These are phyloP conservation scores for Camponotus vicinus DNA, from an alignment of 1,140 invertebrate genomes.

Conservation along the genomic window DNA sequence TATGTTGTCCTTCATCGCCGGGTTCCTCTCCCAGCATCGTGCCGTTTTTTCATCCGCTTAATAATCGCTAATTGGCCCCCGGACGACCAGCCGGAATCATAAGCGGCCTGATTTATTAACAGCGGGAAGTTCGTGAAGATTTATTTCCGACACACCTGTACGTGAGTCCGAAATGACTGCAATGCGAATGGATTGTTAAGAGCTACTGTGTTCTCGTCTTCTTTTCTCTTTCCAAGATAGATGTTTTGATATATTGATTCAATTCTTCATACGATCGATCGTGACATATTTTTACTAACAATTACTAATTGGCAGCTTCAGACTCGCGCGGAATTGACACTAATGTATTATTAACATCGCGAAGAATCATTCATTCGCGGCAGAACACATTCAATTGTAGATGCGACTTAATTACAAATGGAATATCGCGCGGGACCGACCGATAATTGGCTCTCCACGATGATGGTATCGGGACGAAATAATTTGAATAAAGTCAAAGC, in stretches of 20 bases:
- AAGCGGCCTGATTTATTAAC: constrained; percentile 16
- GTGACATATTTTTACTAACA: constrained; percentile 39
- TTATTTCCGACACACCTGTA: background rate
- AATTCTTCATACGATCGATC: background rate
- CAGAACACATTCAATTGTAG: constrained; percentile 61
- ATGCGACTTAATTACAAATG: constrained; percentile 61
- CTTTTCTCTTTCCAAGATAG: background rate
- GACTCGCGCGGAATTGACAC: background rate
- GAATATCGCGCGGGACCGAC: constrained; percentile 15
- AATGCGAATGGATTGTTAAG: background rate
- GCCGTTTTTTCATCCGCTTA: background rate
- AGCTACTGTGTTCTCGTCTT: background rate
- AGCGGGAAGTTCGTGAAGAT: background rate
- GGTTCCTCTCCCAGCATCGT: background rate
- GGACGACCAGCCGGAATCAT: background rate
- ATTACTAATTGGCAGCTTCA: constrained; percentile 38
- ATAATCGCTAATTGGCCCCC: constrained; percentile 26
- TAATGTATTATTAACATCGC: constrained; percentile 32
- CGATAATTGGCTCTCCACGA: constrained; percentile 72
- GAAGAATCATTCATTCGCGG: constrained; percentile 31
- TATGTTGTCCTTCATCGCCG: background rate
- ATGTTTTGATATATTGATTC: background rate
- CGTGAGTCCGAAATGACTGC: background rate
- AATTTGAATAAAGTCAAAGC: constrained; percentile 64
- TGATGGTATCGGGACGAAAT: constrained; percentile 69